Evolutionary conservation across 35 echinoderm and acorn worm genomes (phyloP), one percentile per base, ranked within the genome.

Genomic region (Nesometra sesokonis): DNA sequence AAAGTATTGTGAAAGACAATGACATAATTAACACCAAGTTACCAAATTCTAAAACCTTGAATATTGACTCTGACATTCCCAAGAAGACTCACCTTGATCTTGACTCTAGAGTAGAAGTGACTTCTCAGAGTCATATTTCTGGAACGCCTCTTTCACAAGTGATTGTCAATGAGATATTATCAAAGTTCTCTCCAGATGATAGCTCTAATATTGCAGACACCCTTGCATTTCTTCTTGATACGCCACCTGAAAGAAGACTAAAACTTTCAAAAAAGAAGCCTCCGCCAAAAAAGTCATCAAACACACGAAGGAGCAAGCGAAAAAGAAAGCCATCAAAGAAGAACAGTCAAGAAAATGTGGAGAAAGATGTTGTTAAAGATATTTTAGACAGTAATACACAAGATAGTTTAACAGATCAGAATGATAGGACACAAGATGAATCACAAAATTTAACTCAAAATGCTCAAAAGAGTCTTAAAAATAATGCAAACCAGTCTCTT

Each of bases 121-220:
- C 52, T 67, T 67, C 23, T 27, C 52, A 9, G 21, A 43, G 4
- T 15, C 4, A 43, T n/a, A n/a, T n/a, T n/a, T n/a, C n/a, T n/a
- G n/a, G n/a, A 15, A 43, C 38, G 15, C 15, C 38, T 43, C 15
- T 43, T 7, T 43, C 38, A 15, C 38, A 43, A 43, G 38, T 43
- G 15, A 43, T 43, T 43, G 38, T 43, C 38, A 43, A 43, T 43
- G 38, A 43, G 15, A 43, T 43, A 43, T 43, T 43, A 43, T 5
- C 77, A 30, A 36, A 80, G 11, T 80, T 17, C 13, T 83, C 81
- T 35, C 81, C 81, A 9, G 33, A 39, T 27, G 37, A 39, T 39
- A 17, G 7, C 23, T 86, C 78, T n/a, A 91, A 91, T 38, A 91
- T 91, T 77, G 85, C 37, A 43, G 90, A 91, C 46, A 91, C 84